Evolutionary conservation across 2,888 invertebrate species (phyloP).

Genomic region (Drosophila kambysellisi): DNA sequence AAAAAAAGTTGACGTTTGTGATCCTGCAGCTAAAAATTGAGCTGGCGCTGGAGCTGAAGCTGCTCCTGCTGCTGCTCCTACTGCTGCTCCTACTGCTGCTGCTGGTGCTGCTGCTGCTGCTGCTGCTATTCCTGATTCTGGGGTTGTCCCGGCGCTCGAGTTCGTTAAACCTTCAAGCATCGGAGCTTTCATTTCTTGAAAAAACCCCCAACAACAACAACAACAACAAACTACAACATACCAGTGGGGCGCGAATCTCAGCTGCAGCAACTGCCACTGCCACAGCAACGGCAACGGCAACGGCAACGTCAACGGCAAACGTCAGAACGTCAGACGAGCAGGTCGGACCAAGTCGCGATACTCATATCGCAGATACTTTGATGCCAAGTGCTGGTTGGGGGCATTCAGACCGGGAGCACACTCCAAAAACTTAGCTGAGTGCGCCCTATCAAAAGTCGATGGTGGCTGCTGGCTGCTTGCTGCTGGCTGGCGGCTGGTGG

Average conservation of each 20-base stretch:
- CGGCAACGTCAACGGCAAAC: slow-evolving; percentile 1
- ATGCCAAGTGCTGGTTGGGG: slow-evolving; percentile 45
- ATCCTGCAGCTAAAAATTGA: slow-evolving; percentile 57
- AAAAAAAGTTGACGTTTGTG: slow-evolving; percentile 62
- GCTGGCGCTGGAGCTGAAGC: slow-evolving; percentile 23
- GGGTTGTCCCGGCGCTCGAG: slow-evolving; percentile 44
- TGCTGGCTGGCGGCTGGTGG: too few species aligned
- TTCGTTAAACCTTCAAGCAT: slow-evolving; percentile 79
- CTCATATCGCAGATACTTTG: slow-evolving; percentile 58
- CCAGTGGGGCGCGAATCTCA: slow-evolving; percentile 61
- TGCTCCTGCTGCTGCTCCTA: not conserved
- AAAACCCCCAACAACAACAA: slow-evolving; percentile 21
- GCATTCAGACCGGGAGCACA: slow-evolving; percentile 28
- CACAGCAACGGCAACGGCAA: not conserved
- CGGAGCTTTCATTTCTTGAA: slow-evolving; percentile 73
- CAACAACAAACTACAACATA: slow-evolving; percentile 49
- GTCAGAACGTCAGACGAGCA: slow-evolving; percentile 11
- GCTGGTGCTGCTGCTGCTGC: not conserved
- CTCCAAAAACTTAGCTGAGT: slow-evolving; percentile 54
- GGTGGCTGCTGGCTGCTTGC: slow-evolving; percentile 2
- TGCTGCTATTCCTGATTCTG: slow-evolving; percentile 6
- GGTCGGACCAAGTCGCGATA: slow-evolving; percentile 55
- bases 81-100: slow-evolving; percentile 3
- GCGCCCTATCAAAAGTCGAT: slow-evolving; percentile 38
- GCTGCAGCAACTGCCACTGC: slow-evolving; percentile 14